Conservation (phyloP, 1,140 invertebrate genomes). For the Drosophila repletoides region DNA sequence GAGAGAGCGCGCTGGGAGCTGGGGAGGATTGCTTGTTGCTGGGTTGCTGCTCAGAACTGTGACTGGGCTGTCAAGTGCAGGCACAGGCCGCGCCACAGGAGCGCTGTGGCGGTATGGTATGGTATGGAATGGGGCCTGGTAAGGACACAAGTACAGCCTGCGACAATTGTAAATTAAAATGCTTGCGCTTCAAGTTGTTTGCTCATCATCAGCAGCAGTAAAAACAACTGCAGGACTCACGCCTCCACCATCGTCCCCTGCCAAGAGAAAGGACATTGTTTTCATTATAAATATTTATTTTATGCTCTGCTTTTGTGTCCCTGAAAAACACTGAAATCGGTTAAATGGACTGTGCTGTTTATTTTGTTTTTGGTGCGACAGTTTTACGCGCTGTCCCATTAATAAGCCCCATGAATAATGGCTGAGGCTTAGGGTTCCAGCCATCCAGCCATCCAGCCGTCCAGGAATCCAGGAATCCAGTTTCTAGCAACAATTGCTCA, state of each 20-base stretch:
- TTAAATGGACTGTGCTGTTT: slow-evolving; percentile 78
- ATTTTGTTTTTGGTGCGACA: slow-evolving; percentile 53
- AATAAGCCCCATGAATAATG: slow-evolving; percentile 74
- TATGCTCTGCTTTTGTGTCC: slow-evolving; percentile 44
- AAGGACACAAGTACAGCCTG: slow-evolving; percentile 24
- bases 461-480: too few relatives aligned
- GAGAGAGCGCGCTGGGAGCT: neutral
- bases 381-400: slow-evolving; percentile 50
- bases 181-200: slow-evolving; percentile 43
- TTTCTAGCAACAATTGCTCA: slow-evolving; percentile 14
- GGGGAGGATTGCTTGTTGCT: too few relatives aligned
- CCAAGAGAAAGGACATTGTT: slow-evolving; percentile 60
- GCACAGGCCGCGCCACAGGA: slow-evolving; percentile 23
- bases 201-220: slow-evolving; percentile 27
- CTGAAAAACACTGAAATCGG: slow-evolving; percentile 63
- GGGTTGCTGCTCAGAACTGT: neutral
- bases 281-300: slow-evolving; percentile 75
- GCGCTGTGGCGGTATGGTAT: neutral
- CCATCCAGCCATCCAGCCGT: too few relatives aligned
- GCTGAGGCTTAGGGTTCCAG: slow-evolving; percentile 31
- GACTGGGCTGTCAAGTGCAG: slow-evolving; percentile 40
- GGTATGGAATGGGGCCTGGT: neutral
- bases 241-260: neutral
- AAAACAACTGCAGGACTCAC: slow-evolving; percentile 6
- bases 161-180: slow-evolving; percentile 54